A percentile compares a stretch with the other conserved stretches of the same genome.
Evolutionary conservation across 2,888 invertebrate species (phyloP).

Genomic region (Tenthredo livida): DNA sequence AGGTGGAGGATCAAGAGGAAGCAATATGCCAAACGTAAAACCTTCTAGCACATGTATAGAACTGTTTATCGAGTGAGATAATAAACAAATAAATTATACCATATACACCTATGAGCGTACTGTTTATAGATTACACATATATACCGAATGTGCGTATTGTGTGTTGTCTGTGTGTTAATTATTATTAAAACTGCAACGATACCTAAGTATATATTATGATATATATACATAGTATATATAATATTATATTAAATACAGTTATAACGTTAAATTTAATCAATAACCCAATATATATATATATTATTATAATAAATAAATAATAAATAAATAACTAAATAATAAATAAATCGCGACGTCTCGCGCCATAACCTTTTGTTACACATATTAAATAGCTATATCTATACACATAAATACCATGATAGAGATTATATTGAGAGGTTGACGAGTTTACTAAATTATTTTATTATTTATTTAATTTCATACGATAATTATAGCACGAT

Average conservation of each 20-base stretch:
- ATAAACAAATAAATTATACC: background rate
- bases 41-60: background rate
- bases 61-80: background rate
- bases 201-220: background rate
- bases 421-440: too few species aligned
- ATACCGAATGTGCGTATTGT: background rate
- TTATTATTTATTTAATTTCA: background rate
- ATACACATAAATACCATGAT: background rate
- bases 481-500: background rate
- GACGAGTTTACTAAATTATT: background rate
- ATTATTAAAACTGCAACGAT: constrained; percentile 3
- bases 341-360: background rate
- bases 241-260: background rate
- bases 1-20: background rate
- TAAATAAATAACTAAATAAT: too few species aligned
- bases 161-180: background rate
- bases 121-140: background rate
- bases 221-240: background rate
- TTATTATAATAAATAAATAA: too few species aligned
- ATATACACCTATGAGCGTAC: background rate
- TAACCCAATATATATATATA: too few species aligned
- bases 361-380: background rate
- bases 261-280: background rate
- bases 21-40: background rate
- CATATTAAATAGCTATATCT: background rate